A percentile compares a stretch with the other conserved stretches of the same genome.
Conservation (phyloP, 2,797 vertebrate species). For the Yasuhikotakia modesta region DNA sequence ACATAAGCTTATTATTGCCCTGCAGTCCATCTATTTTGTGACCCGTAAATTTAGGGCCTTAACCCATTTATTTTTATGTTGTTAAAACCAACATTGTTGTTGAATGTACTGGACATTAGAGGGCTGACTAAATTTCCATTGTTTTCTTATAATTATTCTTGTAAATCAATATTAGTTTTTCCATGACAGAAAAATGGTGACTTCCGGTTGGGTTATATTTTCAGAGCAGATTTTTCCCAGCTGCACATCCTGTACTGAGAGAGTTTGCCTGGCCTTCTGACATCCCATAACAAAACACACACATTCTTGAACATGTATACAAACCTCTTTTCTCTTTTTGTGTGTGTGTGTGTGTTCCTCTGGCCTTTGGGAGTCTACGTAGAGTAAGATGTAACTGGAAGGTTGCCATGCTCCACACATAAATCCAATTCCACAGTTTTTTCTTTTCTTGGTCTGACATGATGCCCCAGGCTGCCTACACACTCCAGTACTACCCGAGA, state of each 20-base stretch:
- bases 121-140: neutral
- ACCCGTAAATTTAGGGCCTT: too few species aligned
- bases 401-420: slow-evolving; percentile 48
- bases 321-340: slow-evolving; percentile 25
- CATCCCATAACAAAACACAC: slow-evolving; percentile 38
- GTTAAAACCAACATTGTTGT: too few species aligned
- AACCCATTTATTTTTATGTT: too few species aligned
- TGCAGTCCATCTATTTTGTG: neutral
- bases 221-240: slow-evolving; percentile 20
- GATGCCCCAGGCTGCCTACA: slow-evolving; percentile 75
- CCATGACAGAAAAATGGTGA: slow-evolving; percentile 23
- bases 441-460: slow-evolving; percentile 73
- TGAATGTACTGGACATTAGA: too few species aligned
- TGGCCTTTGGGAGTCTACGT: slow-evolving; percentile 49
- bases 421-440: slow-evolving; percentile 63
- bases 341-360: slow-evolving; percentile 64
- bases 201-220: slow-evolving; percentile 30
- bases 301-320: slow-evolving; percentile 17
- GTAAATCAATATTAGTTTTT: neutral
- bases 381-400: slow-evolving; percentile 55
- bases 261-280: slow-evolving; percentile 21
- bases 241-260: slow-evolving; percentile 5
- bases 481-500: slow-evolving; percentile 73
- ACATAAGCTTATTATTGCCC: too few species aligned
- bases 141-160: neutral